A percentile compares a stretch with the other conserved stretches of the same genome.
Conservation (phyloP, 2,797 vertebrate genomes). For the Balearica regulorum region DNA sequence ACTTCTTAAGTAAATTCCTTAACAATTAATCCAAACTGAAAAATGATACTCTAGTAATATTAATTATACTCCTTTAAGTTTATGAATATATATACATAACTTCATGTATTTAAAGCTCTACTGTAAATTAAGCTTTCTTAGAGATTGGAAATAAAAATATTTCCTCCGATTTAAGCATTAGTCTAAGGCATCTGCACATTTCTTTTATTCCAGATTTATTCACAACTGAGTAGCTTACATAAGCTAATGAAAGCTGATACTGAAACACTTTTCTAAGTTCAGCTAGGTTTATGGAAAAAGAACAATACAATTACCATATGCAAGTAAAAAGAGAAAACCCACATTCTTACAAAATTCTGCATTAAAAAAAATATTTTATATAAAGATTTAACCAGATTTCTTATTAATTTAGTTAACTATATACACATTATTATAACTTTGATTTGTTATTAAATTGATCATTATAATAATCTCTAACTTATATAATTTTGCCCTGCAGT, state of each 20-base stretch:
- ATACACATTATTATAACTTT: background rate
- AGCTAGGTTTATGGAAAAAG: background rate
- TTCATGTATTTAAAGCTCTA: background rate
- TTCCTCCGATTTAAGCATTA: background rate
- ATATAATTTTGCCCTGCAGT: background rate
- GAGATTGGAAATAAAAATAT: background rate
- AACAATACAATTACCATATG: background rate
- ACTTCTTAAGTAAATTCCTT: background rate
- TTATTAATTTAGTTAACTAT: background rate
- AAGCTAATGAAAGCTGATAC: background rate
- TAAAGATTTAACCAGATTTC: accelerated
- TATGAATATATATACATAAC: background rate
- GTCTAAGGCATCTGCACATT: background rate
- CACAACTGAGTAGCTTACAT: background rate
- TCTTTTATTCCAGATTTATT: background rate
- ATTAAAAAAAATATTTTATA: background rate
- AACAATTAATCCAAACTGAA: background rate
- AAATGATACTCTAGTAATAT: background rate
- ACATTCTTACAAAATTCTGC: background rate
- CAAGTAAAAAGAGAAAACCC: accelerated
- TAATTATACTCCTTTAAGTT: background rate
- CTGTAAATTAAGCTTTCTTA: background rate
- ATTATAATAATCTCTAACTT: background rate
- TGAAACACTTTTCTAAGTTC: background rate
- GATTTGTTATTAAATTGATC: background rate